Evolutionary conservation across 2,888 invertebrate genomes (phyloP).

Genomic region (Eristalinus sepulchralis): DNA sequence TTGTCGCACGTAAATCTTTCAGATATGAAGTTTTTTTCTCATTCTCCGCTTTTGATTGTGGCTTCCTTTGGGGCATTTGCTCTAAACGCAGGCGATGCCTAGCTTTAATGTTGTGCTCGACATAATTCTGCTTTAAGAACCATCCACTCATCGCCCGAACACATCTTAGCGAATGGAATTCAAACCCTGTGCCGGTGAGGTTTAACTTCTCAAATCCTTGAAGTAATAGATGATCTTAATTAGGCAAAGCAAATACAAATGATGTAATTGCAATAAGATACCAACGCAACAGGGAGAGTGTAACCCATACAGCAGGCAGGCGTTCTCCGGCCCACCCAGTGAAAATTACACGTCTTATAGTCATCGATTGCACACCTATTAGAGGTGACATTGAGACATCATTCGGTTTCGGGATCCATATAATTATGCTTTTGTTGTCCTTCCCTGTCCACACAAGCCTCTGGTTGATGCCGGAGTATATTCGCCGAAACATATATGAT

Average conservation of each 20-base stretch:
- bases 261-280: neutral
- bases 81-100: too few relatives aligned
- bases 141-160: too few relatives aligned
- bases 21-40: neutral
- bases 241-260: neutral
- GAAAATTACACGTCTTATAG: neutral
- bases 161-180: too few relatives aligned
- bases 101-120: neutral
- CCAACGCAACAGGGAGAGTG: neutral
- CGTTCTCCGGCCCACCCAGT: neutral
- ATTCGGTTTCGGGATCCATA: slow-evolving; percentile 2
- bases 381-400: slow-evolving; percentile 13
- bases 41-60: neutral
- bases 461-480: neutral
- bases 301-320: neutral
- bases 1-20: neutral
- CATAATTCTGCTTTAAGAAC: neutral
- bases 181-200: neutral
- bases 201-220: neutral
- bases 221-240: neutral
- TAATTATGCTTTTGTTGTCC: slow-evolving; percentile 29
- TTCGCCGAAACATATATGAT: neutral
- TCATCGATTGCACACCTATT: neutral
- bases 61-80: neutral
- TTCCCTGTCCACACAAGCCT: neutral